Base-by-base conservation (phyloP, 2,113 vertebrate genomes). In the Microcebus murinus region DNA sequence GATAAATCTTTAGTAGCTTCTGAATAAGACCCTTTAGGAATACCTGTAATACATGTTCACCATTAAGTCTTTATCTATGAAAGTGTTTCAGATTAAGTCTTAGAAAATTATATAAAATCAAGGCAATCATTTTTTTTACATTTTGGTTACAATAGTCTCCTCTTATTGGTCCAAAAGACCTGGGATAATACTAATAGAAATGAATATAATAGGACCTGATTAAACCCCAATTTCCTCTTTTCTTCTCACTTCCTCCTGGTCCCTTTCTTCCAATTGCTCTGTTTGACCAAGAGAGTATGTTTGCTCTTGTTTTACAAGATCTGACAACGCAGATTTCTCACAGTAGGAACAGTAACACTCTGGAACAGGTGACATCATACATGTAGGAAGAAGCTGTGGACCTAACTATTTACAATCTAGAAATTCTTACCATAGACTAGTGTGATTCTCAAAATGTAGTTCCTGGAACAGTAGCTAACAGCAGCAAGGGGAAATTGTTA, bases 81-180 rank as follows among this genome's bases (percentile, higher is more conserved):
- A 63, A 86, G 50, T 82, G 2, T 71, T 96, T 88, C 42, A 88
- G 25, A 85, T 88, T 84, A 84, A 95, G 86, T 71, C 65, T 96
- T 85, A 84, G 59, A 90, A 95, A 92, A 67, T 84, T 55, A 59
- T 81, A 90, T 76, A 42, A 83, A 84, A 31, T 25, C 9, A 93
- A 71, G 9, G 20, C 48, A 90, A 52, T 39, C 9, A 9, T 13
- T 59, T 67, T 59, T 59, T 84, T 45, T 45, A 20, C 4, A 52
- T 77, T 94, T 90, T 23, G 15, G 9, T 67, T 73, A 67, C 76
- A 14, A 67, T 11, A 57, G 4, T 63, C n/a, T 89, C 27, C 45
- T 91, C 17, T 42, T 89, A 36, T 11, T 73, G 48, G 1, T 84
- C 27, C 14, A 42, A 92, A 93, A 93, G 20, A 61, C 59, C 20